These are phyloP conservation scores for Wiebesia pumilae DNA, from an alignment of 1,140 invertebrate species.

Conservation along the genomic window DNA sequence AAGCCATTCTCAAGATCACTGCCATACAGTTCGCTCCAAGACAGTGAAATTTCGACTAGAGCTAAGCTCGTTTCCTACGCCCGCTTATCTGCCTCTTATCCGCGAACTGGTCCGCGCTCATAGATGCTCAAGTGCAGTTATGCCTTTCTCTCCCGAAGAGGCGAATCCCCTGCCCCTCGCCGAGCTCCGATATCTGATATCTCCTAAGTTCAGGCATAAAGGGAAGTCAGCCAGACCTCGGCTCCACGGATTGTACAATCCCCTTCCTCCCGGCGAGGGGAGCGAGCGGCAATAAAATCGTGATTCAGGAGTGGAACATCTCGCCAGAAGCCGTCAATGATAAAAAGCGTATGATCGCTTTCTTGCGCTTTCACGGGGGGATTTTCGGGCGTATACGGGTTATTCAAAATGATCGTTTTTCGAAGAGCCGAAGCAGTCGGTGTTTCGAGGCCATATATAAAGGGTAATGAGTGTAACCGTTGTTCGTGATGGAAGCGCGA, in stretches of 20 bases:
- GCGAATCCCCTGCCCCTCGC: not conserved
- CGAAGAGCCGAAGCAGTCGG: not conserved
- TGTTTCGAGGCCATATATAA: not conserved
- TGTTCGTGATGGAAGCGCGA: not conserved
- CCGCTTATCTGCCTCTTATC: conserved; percentile 38
- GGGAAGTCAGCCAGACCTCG: not conserved
- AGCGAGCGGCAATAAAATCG: conserved; percentile 37
- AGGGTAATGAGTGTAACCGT: conserved; percentile 20
- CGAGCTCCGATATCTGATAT: conserved; percentile 42
- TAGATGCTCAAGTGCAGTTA: conserved; percentile 35
- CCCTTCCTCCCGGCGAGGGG: not conserved
- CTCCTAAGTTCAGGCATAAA: conserved; percentile 45
- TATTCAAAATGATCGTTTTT: conserved; percentile 30
- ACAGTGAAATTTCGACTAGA: not conserved
- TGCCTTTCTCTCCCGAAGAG: conserved; percentile 6
- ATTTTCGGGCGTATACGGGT: conserved; percentile 13
- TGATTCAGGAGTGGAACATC: conserved; percentile 36
- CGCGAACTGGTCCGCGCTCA: not conserved
- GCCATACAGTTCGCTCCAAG: not conserved
- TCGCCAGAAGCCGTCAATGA: conserved; percentile 27
- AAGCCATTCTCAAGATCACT: not conserved
- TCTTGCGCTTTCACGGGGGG: conserved; percentile 45
- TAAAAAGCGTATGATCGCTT: conserved; percentile 43
- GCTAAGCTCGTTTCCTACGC: not conserved
- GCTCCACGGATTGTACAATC: not conserved